Evolutionary conservation across 2,113 vertebrate species (phyloP), one percentile per base, ranked within the genome.

Genomic region (Neolamprologus variostigma): DNA sequence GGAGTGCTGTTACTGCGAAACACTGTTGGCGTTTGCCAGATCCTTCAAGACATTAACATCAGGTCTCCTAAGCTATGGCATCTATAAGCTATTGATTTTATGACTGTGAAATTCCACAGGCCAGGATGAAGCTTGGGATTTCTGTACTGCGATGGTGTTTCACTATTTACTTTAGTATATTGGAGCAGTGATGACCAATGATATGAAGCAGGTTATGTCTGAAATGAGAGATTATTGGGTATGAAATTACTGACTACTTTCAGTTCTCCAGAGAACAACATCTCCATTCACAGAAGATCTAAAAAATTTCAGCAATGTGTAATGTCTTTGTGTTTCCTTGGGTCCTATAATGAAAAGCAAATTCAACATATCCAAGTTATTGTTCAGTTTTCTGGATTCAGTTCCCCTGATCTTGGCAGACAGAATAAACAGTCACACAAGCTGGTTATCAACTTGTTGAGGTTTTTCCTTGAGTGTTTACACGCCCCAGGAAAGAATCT

Each of bases 241-340:
- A n/a, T 8, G 31, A 66, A 35, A 66, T 66, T 37, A 66, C 61
- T 66, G 31, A 37, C 61, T 12, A n/a, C 17, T 66, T 0, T 66
- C 61, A 37, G 2, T 66, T 66, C 61, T 66, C 61, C 31, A 61
- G 57, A 61, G 4, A 61, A 61, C 28, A 61, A 31, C 57, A 19
- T 61, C 28, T 10, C 57, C 57, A 33, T 63, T 63, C 28, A 37
- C 17, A 19, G 61, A 12, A 5, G 31, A n/a, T n/a, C 31, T 63
- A 35, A 35, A 63, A 0, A 0, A 1, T 19, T 35, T 35, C 61
- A 0, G 1, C 61, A 12, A 35, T n/a, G 31, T 66, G 61, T 66
- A n/a, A 66, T 2, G 17, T 66, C 31, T 66, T 66, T 63, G 59
- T 35, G 6, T 3, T 63, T 63, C 31, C 31, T 21, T 1, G 35